Evolutionary conservation across 1,140 invertebrate genomes (phyloP).

Genomic region (Eulimnadia texana): DNA sequence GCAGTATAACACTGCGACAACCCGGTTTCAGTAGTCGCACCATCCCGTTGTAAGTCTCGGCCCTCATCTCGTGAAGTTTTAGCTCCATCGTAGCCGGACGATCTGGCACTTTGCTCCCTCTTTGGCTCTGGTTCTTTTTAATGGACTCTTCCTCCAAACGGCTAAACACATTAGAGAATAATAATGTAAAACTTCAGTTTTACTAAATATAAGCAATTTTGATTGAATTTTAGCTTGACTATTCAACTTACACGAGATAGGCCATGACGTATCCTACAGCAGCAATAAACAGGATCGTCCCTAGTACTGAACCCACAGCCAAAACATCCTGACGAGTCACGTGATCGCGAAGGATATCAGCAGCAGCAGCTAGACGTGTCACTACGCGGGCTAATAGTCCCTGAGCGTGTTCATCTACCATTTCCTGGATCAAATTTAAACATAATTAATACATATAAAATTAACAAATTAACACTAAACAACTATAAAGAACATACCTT

Average conservation of each 20-base stretch:
- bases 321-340: conserved; percentile 66
- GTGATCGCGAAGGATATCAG: conserved; percentile 56
- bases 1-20: conserved; percentile 76
- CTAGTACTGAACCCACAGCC: conserved; percentile 62
- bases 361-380: conserved; percentile 46
- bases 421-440: conserved; percentile 34
- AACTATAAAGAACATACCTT: conserved; percentile 23
- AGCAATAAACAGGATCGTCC: conserved; percentile 63
- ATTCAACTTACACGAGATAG: conserved; percentile 69
- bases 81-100: conserved; percentile 41
- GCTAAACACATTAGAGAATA: conserved; percentile 34
- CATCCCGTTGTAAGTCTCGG: conserved; percentile 89
- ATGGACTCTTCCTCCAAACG: conserved; percentile 64
- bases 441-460: neutral
- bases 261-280: conserved; percentile 74
- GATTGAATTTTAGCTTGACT: no score
- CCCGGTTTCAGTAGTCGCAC: conserved; percentile 86
- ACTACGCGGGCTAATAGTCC: conserved; percentile 55
- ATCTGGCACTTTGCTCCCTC: conserved; percentile 16
- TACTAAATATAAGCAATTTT: no score
- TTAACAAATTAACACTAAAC: neutral
- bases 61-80: conserved; percentile 75
- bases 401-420: conserved; percentile 56
- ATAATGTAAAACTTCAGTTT: no score
- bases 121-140: conserved; percentile 31